Conservation (phyloP, 2,797 vertebrate genomes). For the Pelobates cultripes region DNA sequence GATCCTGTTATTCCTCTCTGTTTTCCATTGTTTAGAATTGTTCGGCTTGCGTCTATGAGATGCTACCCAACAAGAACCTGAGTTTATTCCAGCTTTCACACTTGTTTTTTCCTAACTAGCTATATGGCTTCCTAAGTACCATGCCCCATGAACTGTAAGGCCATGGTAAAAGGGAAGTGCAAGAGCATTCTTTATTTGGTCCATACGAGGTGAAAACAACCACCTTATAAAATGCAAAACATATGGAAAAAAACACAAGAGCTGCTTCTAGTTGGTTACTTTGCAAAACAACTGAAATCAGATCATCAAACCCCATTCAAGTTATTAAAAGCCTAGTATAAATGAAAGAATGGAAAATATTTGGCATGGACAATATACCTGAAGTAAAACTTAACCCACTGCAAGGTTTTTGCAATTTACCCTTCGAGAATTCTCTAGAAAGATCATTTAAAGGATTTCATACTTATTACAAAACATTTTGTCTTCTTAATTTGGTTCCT, state of each 20-base stretch:
- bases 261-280: too few species aligned
- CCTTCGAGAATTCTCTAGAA: too few species aligned
- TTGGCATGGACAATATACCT: too few species aligned
- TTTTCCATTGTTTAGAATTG: conserved; percentile 47
- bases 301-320: too few species aligned
- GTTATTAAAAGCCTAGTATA: too few species aligned
- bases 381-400: too few species aligned
- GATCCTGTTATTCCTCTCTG: conserved; percentile 43
- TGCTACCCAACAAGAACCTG: conserved; percentile 35
- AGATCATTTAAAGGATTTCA: too few species aligned
- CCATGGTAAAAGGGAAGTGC: neutral
- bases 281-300: too few species aligned
- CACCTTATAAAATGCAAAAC: neutral
- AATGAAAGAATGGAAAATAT: too few species aligned
- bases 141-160: conserved; percentile 22
- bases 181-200: neutral
- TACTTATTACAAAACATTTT: too few species aligned
- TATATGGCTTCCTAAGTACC: conserved; percentile 31
- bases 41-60: conserved; percentile 33
- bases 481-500: too few species aligned
- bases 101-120: conserved; percentile 48
- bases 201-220: neutral
- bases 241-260: neutral
- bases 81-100: conserved; percentile 48
- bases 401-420: too few species aligned